Conservation (phyloP, 2,797 vertebrate species). For the Stomatorhinus walkeri region DNA sequence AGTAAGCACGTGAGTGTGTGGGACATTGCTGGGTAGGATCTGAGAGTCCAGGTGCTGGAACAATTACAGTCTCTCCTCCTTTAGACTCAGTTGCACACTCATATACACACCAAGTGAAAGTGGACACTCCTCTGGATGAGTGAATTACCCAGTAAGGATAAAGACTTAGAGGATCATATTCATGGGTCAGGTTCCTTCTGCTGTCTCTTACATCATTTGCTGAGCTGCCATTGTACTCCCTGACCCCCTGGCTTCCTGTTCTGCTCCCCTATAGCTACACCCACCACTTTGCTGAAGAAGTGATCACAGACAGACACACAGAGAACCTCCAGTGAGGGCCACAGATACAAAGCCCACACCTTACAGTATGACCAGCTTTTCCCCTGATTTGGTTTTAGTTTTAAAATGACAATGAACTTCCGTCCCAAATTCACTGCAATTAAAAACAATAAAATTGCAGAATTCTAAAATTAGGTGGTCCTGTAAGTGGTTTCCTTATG, state of each 20-base stretch:
- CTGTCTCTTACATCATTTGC: conserved; percentile 42
- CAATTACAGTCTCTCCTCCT: conserved; percentile 51
- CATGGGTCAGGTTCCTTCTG: conserved; percentile 63
- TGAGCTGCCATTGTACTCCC: conserved; percentile 52
- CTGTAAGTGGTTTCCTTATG: not conserved
- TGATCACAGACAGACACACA: conserved; percentile 56
- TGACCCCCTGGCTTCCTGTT: not conserved
- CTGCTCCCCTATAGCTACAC: not conserved
- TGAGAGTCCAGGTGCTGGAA: conserved; percentile 65
- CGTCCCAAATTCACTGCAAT: not conserved
- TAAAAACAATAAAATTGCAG: not conserved
- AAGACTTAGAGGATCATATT: conserved; percentile 76
- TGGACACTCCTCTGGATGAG: conserved; percentile 39
- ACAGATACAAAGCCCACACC: conserved; percentile 29
- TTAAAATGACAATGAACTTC: not conserved
- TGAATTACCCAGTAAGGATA: conserved; percentile 58
- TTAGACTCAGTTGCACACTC: not conserved
- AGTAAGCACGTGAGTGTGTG: conserved; percentile 21
- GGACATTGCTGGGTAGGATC: conserved; percentile 31
- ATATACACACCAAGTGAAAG: conserved; percentile 33
- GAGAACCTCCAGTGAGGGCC: conserved; percentile 56
- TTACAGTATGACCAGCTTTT: not conserved
- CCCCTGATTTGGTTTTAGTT: not conserved
- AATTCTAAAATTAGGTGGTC: not conserved
- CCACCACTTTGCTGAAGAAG: conserved; percentile 54